phyloP scores from a whole-genome alignment of 2,888 invertebrate species.

The Sipha maydis region DNA sequence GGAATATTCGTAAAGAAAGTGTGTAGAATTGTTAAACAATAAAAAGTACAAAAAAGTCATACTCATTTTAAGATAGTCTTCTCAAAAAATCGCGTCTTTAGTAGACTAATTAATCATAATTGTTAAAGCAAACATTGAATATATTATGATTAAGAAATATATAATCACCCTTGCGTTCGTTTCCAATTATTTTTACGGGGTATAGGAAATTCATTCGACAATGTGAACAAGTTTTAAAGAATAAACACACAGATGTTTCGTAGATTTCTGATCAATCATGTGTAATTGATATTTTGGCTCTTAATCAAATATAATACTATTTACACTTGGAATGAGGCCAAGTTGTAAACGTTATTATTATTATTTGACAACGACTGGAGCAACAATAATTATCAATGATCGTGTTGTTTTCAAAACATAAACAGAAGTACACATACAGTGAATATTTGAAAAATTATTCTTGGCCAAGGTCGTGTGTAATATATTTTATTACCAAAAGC shows the following conservation, averaged over 20 bases:
- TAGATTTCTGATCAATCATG: not conserved
- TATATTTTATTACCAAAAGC: conserved; percentile 36
- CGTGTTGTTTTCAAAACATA: conserved; percentile 35
- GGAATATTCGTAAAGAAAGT: no score
- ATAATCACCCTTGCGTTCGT: no score
- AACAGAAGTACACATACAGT: not conserved
- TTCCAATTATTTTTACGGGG: no score
- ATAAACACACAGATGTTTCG: not conserved
- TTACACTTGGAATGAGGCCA: conserved; percentile 41
- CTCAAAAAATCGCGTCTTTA: no score
- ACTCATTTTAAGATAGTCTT: no score
- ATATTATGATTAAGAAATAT: no score
- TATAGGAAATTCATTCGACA: no score
- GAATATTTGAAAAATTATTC: conserved; percentile 30
- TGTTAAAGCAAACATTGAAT: no score
- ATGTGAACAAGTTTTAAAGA: no score
- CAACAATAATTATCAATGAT: not conserved
- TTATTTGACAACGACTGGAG: conserved; percentile 37
- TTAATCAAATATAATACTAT: conserved; percentile 11
- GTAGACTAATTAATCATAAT: no score
- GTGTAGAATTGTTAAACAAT: no score
- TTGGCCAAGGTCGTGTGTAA: conserved; percentile 30
- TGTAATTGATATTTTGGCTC: conserved; percentile 51
- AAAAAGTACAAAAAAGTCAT: no score
- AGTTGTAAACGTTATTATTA: not conserved